These are phyloP conservation scores for Albula glossodonta DNA, from an alignment of 2,113 vertebrate species.

Conservation along the genomic window DNA sequence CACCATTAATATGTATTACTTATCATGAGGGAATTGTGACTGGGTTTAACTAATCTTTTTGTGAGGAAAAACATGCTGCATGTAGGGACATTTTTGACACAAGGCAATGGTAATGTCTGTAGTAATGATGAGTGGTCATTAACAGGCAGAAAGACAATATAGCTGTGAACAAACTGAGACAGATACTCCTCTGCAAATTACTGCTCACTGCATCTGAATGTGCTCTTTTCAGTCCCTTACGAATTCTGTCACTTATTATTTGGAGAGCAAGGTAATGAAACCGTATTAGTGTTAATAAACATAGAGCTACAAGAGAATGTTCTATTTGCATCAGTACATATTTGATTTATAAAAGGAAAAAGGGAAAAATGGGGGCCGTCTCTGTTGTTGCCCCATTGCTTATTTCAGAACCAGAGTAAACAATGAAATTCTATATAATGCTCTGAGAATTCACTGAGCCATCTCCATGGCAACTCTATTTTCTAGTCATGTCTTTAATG, in stretches of 20 bases:
- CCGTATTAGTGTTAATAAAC: conserved; percentile 58
- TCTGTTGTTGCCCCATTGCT: conserved; percentile 56
- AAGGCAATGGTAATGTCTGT: conserved; percentile 40
- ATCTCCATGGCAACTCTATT: conserved; percentile 96
- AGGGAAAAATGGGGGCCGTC: conserved; percentile 20
- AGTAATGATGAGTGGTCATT: conserved; percentile 44
- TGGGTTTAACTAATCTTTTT: conserved; percentile 1
- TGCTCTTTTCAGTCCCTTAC: conserved; percentile 26
- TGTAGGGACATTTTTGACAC: background rate
- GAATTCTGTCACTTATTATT: conserved; percentile 49
- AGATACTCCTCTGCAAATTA: conserved; percentile 54
- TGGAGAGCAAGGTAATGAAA: conserved; percentile 59
- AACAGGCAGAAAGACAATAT: conserved; percentile 52
- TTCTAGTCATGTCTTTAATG: conserved; percentile 95
- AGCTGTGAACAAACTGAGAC: conserved; percentile 50
- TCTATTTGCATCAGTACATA: conserved; percentile 51
- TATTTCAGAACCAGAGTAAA: conserved; percentile 76
- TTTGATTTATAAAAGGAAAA: conserved; percentile 35
- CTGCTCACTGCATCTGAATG: conserved; percentile 50
- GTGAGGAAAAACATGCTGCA: background rate
- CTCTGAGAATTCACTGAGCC: conserved; percentile 80
- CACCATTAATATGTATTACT: background rate
- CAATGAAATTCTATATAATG: conserved; percentile 84
- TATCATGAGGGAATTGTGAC: background rate
- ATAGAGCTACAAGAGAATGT: conserved; percentile 47